Base-by-base conservation (phyloP, 2,888 invertebrate species). In the Pherbina coryleti region DNA sequence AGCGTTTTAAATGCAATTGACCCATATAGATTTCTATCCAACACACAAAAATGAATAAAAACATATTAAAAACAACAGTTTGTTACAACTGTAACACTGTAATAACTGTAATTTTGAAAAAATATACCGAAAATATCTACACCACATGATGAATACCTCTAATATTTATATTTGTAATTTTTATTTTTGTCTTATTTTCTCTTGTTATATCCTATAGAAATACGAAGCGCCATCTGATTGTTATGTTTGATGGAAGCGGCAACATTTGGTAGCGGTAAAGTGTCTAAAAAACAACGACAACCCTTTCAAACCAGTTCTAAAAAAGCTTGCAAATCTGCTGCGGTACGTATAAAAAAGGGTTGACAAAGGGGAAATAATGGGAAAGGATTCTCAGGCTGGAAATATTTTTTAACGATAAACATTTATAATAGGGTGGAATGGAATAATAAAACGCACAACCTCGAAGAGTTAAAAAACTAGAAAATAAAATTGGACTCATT, bases 251-350 rank as follows among this genome's bases (percentile, higher is more conserved):
- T 8, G 7, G 14, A 7, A 31, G 22, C 31, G 17, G 49, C 51
- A 60, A 14, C n/a, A 14, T 71, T 64, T 72, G 31, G 44, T 57
- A 70, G 28, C 31, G 49, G 49, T 19, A 37, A 69, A 49, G 8
- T 49, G 25, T 49, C n/a, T 37, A 17, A 70, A 53, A 44, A 44
- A 3, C 3, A 28, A 31, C 19, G 53, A n/a, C 74, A 37, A 60
- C 64, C 77, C 64, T 22, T 76, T n/a, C 3, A 76, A 57, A 75
- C 82, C n/a, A 79, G 85, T 82, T 82, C 86, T 85, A 86, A 85
- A 86, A 84, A 78, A 11, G 57, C 82, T 86, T 85, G 82, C 82
- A 84, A 85, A 85, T 76, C 57, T 5, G 34, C 28, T 75, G 22
- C 80, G 81, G 79, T 82, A 80, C 71, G 57, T 9, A 17, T 8